Evolutionary conservation across 2,888 invertebrate genomes (phyloP), one percentile per base, ranked within the genome.

Genomic region (Coremacera marginata): DNA sequence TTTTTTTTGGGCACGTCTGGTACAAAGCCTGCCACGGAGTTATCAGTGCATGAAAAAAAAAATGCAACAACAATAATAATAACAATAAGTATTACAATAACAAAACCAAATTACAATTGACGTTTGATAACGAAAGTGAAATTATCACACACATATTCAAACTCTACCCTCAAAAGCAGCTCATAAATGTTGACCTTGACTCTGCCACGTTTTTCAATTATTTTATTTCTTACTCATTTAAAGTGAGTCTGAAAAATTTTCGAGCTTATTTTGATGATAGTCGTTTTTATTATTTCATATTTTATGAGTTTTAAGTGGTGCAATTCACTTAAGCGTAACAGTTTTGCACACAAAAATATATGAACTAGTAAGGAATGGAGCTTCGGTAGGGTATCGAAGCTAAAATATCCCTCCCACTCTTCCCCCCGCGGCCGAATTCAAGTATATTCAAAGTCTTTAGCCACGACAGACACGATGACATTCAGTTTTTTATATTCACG

Each of bases 111-210:
- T 63, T 60, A 55, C 60, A 68, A 79, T 72, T 63, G 72, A 75
- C 57, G 72, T 72, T 74, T 71, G 71, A 75, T 73, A 75, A 75
- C 37, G 72, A 62, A 72, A 57, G 79, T 72, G 72, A 75, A 77
- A 75, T 62, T 63, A 16, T 71, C 27, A 62, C 67, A 67, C 63
- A 67, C 22, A 67, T 11, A 44, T 19, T 11, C 44, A 44, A 44
- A 4, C 22, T 19, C 57, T 19, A 11, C 9, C 34, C 49, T n/a
- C 37, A 37, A 37, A 67, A 8, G 22, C 14, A 60, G 44, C 65
- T 8, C 51, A 68, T 8, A 68, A 37, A 51, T 51, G 11, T 25
- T 51, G n/a, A 34, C 68, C 49, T 67, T 67, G 37, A 11, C 22
- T 44, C 25, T 27, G 25, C 19, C 22, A n/a, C 14, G 22, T 52